phyloP scores from a whole-genome alignment of 35 echinoderm and acorn worm species.

The Lytechinus pictus region DNA sequence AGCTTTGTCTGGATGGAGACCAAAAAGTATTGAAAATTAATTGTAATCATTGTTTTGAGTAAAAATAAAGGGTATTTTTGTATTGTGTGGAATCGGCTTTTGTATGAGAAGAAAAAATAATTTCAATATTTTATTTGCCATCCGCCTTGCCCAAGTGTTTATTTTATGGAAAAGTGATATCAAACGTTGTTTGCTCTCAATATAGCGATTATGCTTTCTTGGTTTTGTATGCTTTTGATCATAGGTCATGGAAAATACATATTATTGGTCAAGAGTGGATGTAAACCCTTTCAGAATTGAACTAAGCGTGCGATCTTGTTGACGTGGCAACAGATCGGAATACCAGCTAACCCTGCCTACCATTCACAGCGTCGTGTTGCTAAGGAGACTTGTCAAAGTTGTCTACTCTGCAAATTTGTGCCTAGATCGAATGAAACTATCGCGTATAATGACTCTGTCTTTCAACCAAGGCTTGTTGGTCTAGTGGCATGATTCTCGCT shows the following conservation, averaged over 20 bases:
- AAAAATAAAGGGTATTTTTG: too few species aligned
- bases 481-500: slow-evolving; percentile 83
- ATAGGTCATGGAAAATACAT: not conserved
- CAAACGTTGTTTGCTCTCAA: not conserved
- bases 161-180: too few species aligned
- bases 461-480: slow-evolving; percentile 69
- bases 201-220: not conserved
- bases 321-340: not conserved
- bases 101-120: too few species aligned
- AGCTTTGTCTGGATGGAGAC: too few species aligned
- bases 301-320: not conserved
- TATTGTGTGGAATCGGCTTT: too few species aligned
- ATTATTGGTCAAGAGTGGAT: not conserved
- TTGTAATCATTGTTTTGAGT: too few species aligned
- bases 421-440: not conserved
- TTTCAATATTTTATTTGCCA: too few species aligned
- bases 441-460: not conserved
- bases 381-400: not conserved
- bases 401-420: not conserved
- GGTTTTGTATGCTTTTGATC: not conserved
- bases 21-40: too few species aligned
- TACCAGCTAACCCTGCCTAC: not conserved
- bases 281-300: not conserved
- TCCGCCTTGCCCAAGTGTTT: too few species aligned
- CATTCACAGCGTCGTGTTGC: not conserved